Evolutionary conservation across 2,113 vertebrate genomes (phyloP), one percentile per base, ranked within the genome.

Genomic region (Brachyistius frenatus): DNA sequence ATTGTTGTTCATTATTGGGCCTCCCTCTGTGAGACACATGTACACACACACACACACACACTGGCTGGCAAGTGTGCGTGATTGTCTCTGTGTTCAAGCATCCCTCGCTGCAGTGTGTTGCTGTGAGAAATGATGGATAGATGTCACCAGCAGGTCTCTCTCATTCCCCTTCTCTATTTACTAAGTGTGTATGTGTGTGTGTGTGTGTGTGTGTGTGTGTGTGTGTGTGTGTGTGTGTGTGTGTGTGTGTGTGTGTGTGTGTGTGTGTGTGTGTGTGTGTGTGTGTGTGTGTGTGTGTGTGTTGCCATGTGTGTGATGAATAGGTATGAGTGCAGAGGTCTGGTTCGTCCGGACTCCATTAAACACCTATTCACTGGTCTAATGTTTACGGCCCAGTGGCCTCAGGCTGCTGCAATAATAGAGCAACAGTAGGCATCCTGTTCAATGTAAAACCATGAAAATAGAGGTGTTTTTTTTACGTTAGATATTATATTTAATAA

Each of bases 351-450:
- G 72, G 78, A 91, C 85, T 84, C 89, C 78, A 93, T 92, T 89
- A 93, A 91, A 91, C 89, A 90, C 76, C 89, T 90, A 88, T 90
- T 92, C 77, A 44, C 67, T 65, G 76, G 66, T 35, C 80, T 80
- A 82, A 85, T 84, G 86, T 39, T 61, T 52, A 32, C 36, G 16
- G 62, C 80, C 76, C 44, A 13, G 62, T 85, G 88, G 74, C 82
- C 88, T 85, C 81, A 60, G 74, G 57, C 84, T 78, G 86, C 60
- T 78, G 69, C 61, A 31, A 6, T 0, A 4, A 7, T 7, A 53
- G n/a, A 61, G 58, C 30, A 70, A n/a, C 10, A 53, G 33, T 50
- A 36, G 44, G 77, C 67, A 47, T 31, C 58, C 49, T 50, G n/a
- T 15, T n/a, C 41, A 36, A 15, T 44, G 9, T 66, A 54, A 66